Evolutionary conservation across 2,113 vertebrate genomes (phyloP).

Genomic region (Synchiropus splendidus): DNA sequence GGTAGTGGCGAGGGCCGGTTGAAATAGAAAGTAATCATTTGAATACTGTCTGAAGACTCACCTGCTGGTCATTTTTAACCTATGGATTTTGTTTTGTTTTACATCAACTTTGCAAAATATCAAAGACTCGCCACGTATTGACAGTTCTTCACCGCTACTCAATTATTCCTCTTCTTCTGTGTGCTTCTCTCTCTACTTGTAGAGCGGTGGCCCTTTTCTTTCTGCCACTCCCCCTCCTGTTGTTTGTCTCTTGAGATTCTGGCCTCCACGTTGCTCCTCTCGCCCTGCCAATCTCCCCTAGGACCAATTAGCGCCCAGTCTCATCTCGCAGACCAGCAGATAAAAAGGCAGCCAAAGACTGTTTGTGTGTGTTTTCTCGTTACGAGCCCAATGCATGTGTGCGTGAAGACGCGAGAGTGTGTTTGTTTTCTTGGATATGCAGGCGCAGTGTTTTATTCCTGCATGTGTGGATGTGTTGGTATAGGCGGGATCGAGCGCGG

Average conservation of each 20-base stretch:
- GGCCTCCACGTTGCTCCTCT: slow-evolving; percentile 74
- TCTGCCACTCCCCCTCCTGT: slow-evolving; percentile 49
- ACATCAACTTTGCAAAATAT: background rate
- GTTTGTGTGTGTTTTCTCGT: slow-evolving; percentile 17
- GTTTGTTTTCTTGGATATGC: slow-evolving; percentile 31
- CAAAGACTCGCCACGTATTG: slow-evolving; percentile 17
- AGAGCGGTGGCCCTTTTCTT: slow-evolving; percentile 64
- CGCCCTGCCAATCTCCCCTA: slow-evolving; percentile 81
- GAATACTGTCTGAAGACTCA: slow-evolving; percentile 3
- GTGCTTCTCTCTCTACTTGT: slow-evolving; percentile 57
- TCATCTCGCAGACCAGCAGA: slow-evolving; percentile 86
- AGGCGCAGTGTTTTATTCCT: slow-evolving; percentile 14
- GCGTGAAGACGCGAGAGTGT: slow-evolving; percentile 4
- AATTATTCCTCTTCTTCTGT: slow-evolving; percentile 15
- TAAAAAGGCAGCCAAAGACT: slow-evolving; percentile 75
- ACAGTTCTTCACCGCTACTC: slow-evolving; percentile 11
- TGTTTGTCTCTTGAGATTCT: slow-evolving; percentile 82
- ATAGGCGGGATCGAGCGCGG: slow-evolving; percentile 50
- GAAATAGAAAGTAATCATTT: no score
- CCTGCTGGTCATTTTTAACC: slow-evolving; percentile 17
- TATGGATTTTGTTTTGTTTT: slow-evolving; percentile 21
- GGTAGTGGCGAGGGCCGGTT: slow-evolving; percentile 9
- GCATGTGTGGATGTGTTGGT: slow-evolving; percentile 15
- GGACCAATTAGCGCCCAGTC: slow-evolving; percentile 91
- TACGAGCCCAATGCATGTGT: slow-evolving; percentile 9